These are phyloP conservation scores for Istiophorus platypterus DNA, from an alignment of 2,113 vertebrate species.

Conservation along the genomic window DNA sequence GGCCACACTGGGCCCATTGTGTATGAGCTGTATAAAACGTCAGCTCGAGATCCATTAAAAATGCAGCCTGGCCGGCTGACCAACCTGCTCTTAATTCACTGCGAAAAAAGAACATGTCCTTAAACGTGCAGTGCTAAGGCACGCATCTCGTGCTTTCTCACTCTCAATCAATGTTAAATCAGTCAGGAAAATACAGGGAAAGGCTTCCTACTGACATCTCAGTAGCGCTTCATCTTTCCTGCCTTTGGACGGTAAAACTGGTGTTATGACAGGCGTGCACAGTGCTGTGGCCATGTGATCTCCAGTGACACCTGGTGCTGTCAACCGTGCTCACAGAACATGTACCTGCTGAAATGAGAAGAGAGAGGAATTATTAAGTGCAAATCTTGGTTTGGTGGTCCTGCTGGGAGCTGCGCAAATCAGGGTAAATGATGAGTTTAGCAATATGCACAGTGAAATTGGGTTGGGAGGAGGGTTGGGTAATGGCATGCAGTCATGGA, in stretches of 20 bases:
- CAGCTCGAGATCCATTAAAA: conserved; percentile 70
- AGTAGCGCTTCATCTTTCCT: conserved; percentile 46
- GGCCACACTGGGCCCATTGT: conserved; percentile 71
- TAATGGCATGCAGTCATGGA: conserved; percentile 2
- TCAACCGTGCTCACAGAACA: not conserved
- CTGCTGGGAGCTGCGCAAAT: conserved; percentile 49
- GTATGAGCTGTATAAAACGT: conserved; percentile 60
- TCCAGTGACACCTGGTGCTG: conserved; percentile 29
- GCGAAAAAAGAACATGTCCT: conserved; percentile 49
- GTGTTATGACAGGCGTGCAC: conserved; percentile 23
- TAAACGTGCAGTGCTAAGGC: conserved; percentile 30
- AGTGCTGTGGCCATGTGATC: conserved; percentile 45
- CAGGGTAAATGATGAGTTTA: conserved; percentile 62
- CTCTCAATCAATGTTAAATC: conserved; percentile 12
- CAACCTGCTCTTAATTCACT: conserved; percentile 51
- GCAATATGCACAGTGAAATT: conserved; percentile 46
- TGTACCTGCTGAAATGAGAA: conserved; percentile 38
- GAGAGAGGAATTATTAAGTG: conserved; percentile 51
- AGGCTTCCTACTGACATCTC: conserved; percentile 25
- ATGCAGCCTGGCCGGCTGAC: conserved; percentile 46
- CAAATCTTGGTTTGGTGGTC: conserved; percentile 34
- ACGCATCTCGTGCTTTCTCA: conserved; percentile 9
- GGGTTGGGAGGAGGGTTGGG: not conserved
- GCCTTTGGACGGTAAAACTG: conserved; percentile 49
- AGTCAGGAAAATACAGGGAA: conserved; percentile 14